A percentile compares a stretch with the other conserved stretches of the same genome.
Evolutionary conservation across 1,140 invertebrate species (phyloP).

Genomic region (Popillia japonica): DNA sequence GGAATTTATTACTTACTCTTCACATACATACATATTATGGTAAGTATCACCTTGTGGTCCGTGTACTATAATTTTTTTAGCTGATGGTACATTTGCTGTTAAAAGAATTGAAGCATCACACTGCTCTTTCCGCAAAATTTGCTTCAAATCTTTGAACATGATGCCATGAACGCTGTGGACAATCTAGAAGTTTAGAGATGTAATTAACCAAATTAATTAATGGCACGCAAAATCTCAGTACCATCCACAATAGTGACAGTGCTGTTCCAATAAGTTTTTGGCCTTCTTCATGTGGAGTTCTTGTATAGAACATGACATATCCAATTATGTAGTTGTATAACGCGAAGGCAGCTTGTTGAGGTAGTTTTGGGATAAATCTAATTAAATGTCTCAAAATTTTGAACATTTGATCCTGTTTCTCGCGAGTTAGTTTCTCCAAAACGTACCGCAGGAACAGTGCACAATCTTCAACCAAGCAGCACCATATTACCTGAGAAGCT

Average conservation of each 20-base stretch:
- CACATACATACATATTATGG: not conserved
- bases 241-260: constrained; percentile 95
- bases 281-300: constrained; percentile 92
- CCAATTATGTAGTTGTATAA: constrained; percentile 99
- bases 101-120: constrained; percentile 97
- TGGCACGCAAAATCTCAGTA: constrained; percentile 54
- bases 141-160: constrained; percentile 99
- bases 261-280: constrained; percentile 92
- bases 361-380: constrained; percentile 90
- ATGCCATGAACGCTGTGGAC: constrained; percentile 98
- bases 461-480: constrained; percentile 97
- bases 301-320: constrained; percentile 99
- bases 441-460: constrained; percentile 95
- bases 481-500: constrained; percentile 77
- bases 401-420: constrained; percentile 95
- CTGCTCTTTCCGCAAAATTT: constrained; percentile 98
- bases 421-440: constrained; percentile 93
- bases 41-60: constrained; percentile 74
- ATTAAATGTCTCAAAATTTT: constrained; percentile 92
- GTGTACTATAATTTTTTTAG: constrained; percentile 99
- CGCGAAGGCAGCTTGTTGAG: constrained; percentile 98
- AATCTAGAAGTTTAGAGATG: constrained; percentile 68
- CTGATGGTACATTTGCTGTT: constrained; percentile 98
- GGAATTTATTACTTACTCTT: constrained; percentile 39
- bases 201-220: not conserved